These are phyloP conservation scores for Tinamus guttatus DNA, from an alignment of 2,113 vertebrate species.

Conservation along the genomic window DNA sequence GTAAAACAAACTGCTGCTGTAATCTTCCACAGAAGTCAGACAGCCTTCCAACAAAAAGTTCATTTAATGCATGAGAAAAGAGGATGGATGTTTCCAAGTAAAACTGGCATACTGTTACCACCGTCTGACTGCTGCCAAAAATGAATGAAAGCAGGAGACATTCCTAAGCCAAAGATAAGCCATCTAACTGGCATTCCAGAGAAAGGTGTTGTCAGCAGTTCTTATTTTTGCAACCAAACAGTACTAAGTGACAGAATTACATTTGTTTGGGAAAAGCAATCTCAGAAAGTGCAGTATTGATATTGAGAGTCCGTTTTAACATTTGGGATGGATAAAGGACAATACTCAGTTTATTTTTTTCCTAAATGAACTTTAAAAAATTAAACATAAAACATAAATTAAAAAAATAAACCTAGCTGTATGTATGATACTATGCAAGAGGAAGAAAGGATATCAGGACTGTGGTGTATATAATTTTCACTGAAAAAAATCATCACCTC, in stretches of 20 bases:
- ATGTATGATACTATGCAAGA: not conserved
- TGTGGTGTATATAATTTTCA: not conserved
- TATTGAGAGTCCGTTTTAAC: not conserved
- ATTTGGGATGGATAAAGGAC: not conserved
- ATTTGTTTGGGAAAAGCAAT: not conserved
- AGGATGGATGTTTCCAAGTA: not conserved
- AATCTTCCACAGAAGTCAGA: not conserved
- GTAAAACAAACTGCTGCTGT: not conserved
- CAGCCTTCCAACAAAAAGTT: not conserved
- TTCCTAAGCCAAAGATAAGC: not conserved
- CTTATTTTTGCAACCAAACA: not conserved
- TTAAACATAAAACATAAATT: not conserved
- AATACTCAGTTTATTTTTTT: not conserved
- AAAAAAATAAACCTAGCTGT: not conserved
- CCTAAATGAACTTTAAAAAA: too few relatives aligned
- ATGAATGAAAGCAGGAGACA: not conserved
- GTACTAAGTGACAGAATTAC: not conserved
- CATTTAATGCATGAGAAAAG: not conserved
- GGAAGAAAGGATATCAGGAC: not conserved
- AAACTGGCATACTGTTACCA: not conserved
- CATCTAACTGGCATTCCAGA: not conserved
- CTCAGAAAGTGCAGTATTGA: not conserved
- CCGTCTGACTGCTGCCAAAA: not conserved
- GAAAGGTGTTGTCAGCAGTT: not conserved
- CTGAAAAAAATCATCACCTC: not conserved